These are phyloP conservation scores for Drosophila mimica DNA, from an alignment of 2,888 invertebrate genomes.

Conservation along the genomic window DNA sequence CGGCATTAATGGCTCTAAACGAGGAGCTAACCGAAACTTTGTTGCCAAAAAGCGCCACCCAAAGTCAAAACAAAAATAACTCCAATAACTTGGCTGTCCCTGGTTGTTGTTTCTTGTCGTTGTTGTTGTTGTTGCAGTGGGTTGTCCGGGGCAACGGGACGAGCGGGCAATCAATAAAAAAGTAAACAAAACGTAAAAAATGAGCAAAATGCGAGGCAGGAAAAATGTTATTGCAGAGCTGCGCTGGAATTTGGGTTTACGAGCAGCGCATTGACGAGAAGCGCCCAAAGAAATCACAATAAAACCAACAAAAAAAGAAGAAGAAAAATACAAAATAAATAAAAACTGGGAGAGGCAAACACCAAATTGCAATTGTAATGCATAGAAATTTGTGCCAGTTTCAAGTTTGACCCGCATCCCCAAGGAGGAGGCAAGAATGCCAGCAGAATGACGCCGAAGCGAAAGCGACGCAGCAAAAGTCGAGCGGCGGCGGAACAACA, in stretches of 20 bases:
- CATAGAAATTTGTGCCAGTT: conserved; percentile 50
- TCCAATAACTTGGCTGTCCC: conserved; percentile 9
- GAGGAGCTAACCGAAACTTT: conserved; percentile 29
- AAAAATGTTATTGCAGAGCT: conserved; percentile 36
- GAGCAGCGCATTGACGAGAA: conserved; percentile 24
- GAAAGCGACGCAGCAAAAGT: conserved; percentile 65
- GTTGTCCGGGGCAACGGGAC: conserved; percentile 63
- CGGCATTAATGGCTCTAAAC: conserved; percentile 51
- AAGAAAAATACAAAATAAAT: neutral
- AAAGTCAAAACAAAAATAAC: conserved; percentile 58
- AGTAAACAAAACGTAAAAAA: conserved; percentile 62
- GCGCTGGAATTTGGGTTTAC: conserved; percentile 74
- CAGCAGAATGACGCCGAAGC: conserved; percentile 63
- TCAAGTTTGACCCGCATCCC: conserved; percentile 57
- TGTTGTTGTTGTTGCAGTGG: neutral
- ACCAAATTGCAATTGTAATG: conserved; percentile 35
- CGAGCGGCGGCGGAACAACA: conserved; percentile 53
- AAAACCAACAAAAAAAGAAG: neutral
- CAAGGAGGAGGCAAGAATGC: conserved; percentile 4
- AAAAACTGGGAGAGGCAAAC: neutral
- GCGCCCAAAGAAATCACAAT: neutral
- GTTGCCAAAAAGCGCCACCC: conserved; percentile 17
- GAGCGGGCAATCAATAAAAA: conserved; percentile 67
- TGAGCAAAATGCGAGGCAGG: conserved; percentile 29
- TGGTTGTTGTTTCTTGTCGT: neutral